Evolutionary conservation across 2,888 invertebrate genomes (phyloP).

Genomic region (Rhamphomyia laevipes): DNA sequence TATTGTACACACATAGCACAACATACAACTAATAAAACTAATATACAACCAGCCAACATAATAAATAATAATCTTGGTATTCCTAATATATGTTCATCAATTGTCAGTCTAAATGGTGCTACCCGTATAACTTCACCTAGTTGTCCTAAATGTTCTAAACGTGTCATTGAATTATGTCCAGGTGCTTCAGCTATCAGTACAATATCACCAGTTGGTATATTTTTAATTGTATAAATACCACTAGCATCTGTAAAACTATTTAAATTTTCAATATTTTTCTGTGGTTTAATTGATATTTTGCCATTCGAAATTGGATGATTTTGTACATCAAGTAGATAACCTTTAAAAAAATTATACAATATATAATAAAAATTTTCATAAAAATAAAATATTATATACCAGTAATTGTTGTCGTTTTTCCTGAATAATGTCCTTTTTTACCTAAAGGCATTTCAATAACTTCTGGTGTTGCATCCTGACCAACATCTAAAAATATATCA

Average conservation of each 20-base stretch:
- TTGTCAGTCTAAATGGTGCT: slow-evolving; percentile 45
- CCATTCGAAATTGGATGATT: slow-evolving; percentile 47
- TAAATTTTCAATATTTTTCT: slow-evolving; percentile 31
- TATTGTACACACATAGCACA: slow-evolving; percentile 30
- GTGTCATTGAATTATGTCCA: slow-evolving; percentile 44
- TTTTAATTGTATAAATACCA: slow-evolving; percentile 26
- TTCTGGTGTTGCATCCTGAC: slow-evolving; percentile 19
- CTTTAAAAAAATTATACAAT: slow-evolving; percentile 22
- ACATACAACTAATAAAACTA: slow-evolving; percentile 25
- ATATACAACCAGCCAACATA: slow-evolving; percentile 49
- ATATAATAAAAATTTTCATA: background rate
- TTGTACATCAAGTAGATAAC: slow-evolving; percentile 46
- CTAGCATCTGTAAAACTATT: slow-evolving; percentile 27
- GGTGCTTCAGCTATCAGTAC: slow-evolving; percentile 44
- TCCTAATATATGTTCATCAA: slow-evolving; percentile 57
- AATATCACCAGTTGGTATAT: slow-evolving; percentile 35
- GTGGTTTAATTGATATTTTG: slow-evolving; percentile 38
- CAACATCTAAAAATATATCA: slow-evolving; percentile 18
- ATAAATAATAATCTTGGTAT: slow-evolving; percentile 67
- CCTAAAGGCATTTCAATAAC: slow-evolving; percentile 15
- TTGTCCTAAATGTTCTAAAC: slow-evolving; percentile 26
- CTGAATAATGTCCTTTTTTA: background rate
- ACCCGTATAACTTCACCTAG: slow-evolving; percentile 13
- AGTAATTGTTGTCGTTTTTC: slow-evolving; percentile 7
- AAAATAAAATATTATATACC: slow-evolving; percentile 13